Evolutionary conservation across 2,888 invertebrate genomes (phyloP).

Genomic region (Subacronicta megacephala): DNA sequence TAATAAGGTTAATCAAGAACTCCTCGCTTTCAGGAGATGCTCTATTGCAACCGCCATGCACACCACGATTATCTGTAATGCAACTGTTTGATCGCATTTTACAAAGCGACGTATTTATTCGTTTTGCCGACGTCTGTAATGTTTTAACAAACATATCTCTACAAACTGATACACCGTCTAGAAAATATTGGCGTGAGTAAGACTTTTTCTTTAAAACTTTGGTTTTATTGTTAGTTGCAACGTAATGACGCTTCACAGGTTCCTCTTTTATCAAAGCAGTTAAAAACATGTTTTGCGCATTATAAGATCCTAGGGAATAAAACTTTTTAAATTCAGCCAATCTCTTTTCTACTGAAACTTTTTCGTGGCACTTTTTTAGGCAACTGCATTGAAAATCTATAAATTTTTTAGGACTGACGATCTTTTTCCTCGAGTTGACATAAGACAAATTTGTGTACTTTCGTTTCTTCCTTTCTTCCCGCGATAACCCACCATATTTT

Average conservation of each 20-base stretch:
- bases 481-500: conserved; percentile 19
- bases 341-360: conserved; percentile 21
- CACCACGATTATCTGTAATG: conserved; percentile 15
- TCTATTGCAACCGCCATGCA: conserved; percentile 16
- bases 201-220: conserved; percentile 30
- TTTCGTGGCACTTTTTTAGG: conserved; percentile 26
- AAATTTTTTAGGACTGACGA: conserved; percentile 12
- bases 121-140: conserved; percentile 23
- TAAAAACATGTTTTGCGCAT: conserved; percentile 32
- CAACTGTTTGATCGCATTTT: conserved; percentile 23
- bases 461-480: conserved; percentile 12
- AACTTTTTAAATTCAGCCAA: conserved; percentile 22
- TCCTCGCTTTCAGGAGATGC: conserved; percentile 17
- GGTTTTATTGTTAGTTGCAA: conserved; percentile 10
- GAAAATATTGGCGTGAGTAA: conserved; percentile 26
- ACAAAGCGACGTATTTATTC: conserved; percentile 28
- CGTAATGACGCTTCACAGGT: conserved; percentile 24
- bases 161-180: conserved; percentile 29
- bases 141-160: conserved; percentile 28
- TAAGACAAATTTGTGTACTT: conserved; percentile 12
- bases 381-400: conserved; percentile 17
- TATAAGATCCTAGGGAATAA: conserved; percentile 26
- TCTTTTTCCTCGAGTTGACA: conserved; percentile 1
- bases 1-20: conserved; percentile 11
- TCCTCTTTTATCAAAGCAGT: conserved; percentile 16